Base-by-base conservation (phyloP, 2,797 vertebrate genomes). In the Enteromius argenteus region DNA sequence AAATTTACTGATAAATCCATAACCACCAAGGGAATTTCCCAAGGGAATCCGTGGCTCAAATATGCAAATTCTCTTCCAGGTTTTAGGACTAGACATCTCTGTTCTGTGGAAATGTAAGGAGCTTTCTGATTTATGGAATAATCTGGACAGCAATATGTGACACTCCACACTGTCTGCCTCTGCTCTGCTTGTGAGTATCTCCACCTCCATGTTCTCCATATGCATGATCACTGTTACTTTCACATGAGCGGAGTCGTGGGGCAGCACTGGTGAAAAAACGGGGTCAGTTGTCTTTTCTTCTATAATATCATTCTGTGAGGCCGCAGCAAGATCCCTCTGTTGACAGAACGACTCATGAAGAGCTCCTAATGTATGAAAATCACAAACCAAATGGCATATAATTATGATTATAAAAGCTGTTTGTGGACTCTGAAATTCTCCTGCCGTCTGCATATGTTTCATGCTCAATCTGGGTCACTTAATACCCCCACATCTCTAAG, bases 261-360 rank as follows among this genome's bases (percentile, higher is more conserved):
- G 58, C 51, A 37, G 30, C 1, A 2, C 17, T 49, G 78, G n/a
- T 84, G 35, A 81, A n/a, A 17, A 51, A 82, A 49, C 62, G 71
- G 42, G 72, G 62, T 79, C 67, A 80, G 53, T 84, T 62, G 51
- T 86, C 42, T 49, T 77, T 75, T 79, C 58, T 73, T n/a, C 49
- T 44, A 73, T 82, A 79, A 73, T 81, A 69, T 35, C 19, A 72
- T 77, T 58, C 42, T 4, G 5, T n/a, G 13, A 27, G 11, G 8
- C 56, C 15, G 0, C 11, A n/a, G 15, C 58, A 42, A 3, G 23
- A 42, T 49, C 27, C 14, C 51, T 30, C 58, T 82, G 35, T 66
- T 53, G 44, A 79, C 53, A 23, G 66, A 71, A 15, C 15, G 1
- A 35, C 3, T 81, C 4, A 0, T 32, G 3, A 51, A 42, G 15